Percentiles rank a stretch among this genome's conserved stretches.
Evolutionary conservation across 2,888 invertebrate species (phyloP).

Genomic region (Pteria penguin): DNA sequence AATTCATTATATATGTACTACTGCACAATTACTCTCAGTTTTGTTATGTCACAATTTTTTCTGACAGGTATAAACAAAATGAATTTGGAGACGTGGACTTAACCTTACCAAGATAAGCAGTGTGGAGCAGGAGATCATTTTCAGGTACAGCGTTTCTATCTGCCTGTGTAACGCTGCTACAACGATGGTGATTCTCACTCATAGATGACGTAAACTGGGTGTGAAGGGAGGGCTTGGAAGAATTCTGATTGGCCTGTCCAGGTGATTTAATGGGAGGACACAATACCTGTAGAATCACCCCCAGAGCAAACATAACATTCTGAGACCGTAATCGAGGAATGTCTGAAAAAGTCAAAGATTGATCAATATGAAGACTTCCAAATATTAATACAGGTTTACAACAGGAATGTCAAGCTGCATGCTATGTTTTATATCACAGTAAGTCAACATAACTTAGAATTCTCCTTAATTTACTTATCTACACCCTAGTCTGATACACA

Average conservation of each 20-base stretch:
- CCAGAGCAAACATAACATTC: constrained; percentile 94
- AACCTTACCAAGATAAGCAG: constrained; percentile 82
- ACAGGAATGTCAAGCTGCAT: not conserved
- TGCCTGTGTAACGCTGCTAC: constrained; percentile 67
- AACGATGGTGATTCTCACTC: constrained; percentile 70
- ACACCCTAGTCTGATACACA: too few relatives aligned
- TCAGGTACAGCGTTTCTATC: constrained; percentile 59
- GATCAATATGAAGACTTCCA: not conserved
- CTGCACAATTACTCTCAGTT: too few relatives aligned
- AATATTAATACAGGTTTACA: not conserved
- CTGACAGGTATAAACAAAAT: too few relatives aligned
- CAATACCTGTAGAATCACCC: constrained; percentile 92
- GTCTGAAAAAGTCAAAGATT: constrained; percentile 87
- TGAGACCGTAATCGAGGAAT: constrained; percentile 92
- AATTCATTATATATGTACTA: too few relatives aligned
- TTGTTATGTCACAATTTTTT: too few relatives aligned
- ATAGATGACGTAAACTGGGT: constrained; percentile 72
- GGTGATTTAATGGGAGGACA: constrained; percentile 80
- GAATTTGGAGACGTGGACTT: too few relatives aligned
- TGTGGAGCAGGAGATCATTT: constrained; percentile 79
- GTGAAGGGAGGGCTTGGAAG: constrained; percentile 74
- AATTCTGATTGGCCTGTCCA: constrained; percentile 69
- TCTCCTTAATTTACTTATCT: too few relatives aligned
- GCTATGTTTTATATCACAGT: too few relatives aligned
- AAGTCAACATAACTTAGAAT: too few relatives aligned